These are phyloP conservation scores for Garrulus glandarius DNA, from an alignment of 2,797 vertebrate genomes.

Conservation along the genomic window DNA sequence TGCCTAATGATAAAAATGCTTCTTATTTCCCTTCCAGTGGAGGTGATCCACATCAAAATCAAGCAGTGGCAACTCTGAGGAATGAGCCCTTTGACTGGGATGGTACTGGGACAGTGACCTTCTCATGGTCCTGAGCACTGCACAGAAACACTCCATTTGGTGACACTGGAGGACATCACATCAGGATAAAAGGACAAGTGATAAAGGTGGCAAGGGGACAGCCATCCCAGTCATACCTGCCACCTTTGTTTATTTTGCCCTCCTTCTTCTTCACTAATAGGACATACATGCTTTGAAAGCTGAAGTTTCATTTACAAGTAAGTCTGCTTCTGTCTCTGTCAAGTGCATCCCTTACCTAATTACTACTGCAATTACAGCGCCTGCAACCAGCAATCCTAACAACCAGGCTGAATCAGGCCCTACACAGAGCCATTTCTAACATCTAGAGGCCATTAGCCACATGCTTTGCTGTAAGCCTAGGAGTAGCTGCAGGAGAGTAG, in stretches of 20 bases:
- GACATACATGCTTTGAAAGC: background rate
- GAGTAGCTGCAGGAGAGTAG: background rate
- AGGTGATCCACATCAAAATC: background rate
- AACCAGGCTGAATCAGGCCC: background rate
- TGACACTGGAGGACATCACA: background rate
- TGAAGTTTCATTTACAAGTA: background rate
- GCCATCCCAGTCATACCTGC: background rate
- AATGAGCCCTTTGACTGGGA: background rate
- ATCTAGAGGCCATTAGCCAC: background rate
- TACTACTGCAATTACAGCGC: background rate
- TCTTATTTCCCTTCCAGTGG: background rate
- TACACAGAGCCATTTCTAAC: background rate
- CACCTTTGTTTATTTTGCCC: background rate
- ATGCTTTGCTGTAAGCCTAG: background rate
- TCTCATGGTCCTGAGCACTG: background rate
- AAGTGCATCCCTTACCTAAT: background rate
- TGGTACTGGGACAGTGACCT: background rate
- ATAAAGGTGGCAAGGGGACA: background rate
- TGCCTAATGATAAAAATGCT: background rate
- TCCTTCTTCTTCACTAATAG: background rate
- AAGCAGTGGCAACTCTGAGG: background rate
- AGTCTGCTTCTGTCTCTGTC: background rate
- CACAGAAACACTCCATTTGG: background rate
- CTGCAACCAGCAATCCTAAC: background rate
- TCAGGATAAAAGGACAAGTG: background rate